phyloP scores from a whole-genome alignment of 2,797 vertebrate species.

The Natrix natrix region DNA sequence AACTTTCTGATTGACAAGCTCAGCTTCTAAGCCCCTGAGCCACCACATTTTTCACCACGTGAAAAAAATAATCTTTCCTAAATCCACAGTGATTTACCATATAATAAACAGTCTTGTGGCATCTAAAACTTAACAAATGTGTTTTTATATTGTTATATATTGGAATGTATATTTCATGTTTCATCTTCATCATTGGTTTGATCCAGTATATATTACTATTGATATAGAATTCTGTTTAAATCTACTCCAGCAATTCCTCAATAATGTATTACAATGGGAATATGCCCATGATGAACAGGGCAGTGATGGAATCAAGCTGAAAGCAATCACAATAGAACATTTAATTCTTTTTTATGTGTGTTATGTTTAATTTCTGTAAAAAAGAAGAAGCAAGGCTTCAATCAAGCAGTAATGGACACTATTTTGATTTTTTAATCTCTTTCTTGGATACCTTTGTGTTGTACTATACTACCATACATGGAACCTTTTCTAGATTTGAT shows the following conservation, averaged over 20 bases:
- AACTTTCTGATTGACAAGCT: no score
- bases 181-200: not conserved
- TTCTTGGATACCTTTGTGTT: not conserved
- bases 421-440: not conserved
- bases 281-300: not conserved
- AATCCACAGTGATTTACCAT: not conserved
- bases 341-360: not conserved
- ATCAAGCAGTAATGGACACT: not conserved
- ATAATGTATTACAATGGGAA: not conserved
- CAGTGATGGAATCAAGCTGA: not conserved
- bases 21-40: no score
- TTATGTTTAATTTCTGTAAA: not conserved
- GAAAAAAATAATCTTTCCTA: not conserved
- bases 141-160: not conserved
- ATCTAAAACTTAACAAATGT: not conserved
- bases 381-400: not conserved
- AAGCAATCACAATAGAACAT: not conserved
- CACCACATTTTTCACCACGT: no score
- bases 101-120: not conserved
- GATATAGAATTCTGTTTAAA: not conserved
- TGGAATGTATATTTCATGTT: not conserved
- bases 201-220: not conserved
- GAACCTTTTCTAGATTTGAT: not conserved
- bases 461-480: not conserved
- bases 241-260: not conserved